Conservation (phyloP, 2,888 invertebrate genomes). For the Choristoneura rosaceana region DNA sequence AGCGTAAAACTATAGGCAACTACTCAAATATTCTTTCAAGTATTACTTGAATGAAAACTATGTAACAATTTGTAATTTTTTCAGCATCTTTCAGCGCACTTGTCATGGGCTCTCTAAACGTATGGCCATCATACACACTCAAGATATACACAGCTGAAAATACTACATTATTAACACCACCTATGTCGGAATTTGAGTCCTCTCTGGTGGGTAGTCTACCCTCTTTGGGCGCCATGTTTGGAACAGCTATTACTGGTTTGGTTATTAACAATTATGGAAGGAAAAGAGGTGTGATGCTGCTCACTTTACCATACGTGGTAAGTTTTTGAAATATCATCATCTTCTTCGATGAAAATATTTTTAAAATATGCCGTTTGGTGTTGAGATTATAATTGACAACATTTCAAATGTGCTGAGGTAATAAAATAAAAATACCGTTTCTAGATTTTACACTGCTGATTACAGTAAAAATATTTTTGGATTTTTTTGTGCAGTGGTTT, state of each 20-base stretch:
- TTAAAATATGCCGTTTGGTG: too few species aligned
- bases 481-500: too few species aligned
- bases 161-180: constrained; percentile 70
- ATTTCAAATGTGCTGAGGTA: too few species aligned
- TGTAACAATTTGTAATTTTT: constrained; percentile 39
- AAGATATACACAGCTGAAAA: constrained; percentile 68
- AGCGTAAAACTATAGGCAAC: too few species aligned
- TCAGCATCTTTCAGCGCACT: constrained; percentile 65
- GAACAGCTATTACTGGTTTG: constrained; percentile 75
- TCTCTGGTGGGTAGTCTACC: constrained; percentile 85
- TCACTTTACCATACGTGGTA: constrained; percentile 81
- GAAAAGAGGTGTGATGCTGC: constrained; percentile 78
- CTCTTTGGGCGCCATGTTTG: constrained; percentile 81
- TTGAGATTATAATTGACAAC: too few species aligned
- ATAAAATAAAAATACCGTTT: too few species aligned
- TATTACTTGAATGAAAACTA: too few species aligned
- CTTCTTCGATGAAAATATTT: too few species aligned
- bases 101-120: constrained; percentile 69
- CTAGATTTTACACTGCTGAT: too few species aligned
- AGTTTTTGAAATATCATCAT: too few species aligned
- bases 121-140: constrained; percentile 86
- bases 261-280: constrained; percentile 82
- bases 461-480: too few species aligned
- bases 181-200: constrained; percentile 77
- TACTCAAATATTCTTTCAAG: too few species aligned